These are phyloP conservation scores for Oreochromis aureus DNA, from an alignment of 2,113 vertebrate genomes.

Conservation along the genomic window DNA sequence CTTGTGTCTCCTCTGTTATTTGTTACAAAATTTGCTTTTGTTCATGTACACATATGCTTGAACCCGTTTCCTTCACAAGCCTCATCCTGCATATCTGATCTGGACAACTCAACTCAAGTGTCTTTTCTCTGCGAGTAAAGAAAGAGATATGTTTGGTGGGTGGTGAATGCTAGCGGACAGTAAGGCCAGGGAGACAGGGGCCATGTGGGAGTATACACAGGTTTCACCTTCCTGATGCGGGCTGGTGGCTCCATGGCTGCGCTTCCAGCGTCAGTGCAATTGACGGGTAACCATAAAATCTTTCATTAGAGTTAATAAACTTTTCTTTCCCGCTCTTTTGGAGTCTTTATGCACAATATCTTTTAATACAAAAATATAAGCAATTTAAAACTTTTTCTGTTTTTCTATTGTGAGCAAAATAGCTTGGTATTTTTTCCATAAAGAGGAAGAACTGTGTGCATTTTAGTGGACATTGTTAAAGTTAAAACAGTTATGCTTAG, in stretches of 20 bases:
- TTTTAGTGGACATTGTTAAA: background rate
- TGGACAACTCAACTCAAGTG: background rate
- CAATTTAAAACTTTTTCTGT: background rate
- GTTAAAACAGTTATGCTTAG: background rate
- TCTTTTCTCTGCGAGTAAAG: background rate
- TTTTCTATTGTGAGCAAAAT: background rate
- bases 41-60: background rate
- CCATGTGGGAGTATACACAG: background rate
- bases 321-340: background rate
- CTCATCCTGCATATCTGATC: slow-evolving; percentile 1
- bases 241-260: background rate
- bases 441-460: background rate
- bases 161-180: background rate
- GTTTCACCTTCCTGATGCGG: slow-evolving; percentile 4
- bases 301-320: background rate
- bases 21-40: background rate
- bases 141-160: background rate
- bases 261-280: background rate
- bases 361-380: background rate
- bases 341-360: background rate
- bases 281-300: background rate
- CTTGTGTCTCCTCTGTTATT: background rate
- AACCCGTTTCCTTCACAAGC: background rate
- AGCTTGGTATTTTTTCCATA: background rate
- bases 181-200: background rate